Conservation (phyloP, 2,797 vertebrate species). For the Macroramphosus scolopax region DNA sequence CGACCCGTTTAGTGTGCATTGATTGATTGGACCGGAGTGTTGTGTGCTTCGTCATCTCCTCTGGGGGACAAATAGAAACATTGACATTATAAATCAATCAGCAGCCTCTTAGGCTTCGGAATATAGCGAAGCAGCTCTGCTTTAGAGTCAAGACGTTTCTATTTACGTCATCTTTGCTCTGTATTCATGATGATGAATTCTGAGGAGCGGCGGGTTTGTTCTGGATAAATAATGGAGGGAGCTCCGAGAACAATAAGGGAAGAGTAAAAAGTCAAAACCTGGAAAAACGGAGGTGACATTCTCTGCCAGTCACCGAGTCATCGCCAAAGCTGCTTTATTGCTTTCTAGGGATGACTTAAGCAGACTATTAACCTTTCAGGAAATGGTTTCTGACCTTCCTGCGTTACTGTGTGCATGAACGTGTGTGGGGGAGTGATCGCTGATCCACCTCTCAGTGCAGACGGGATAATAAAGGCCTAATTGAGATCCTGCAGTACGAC, state of each 20-base stretch:
- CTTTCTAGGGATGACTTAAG: constrained; percentile 47
- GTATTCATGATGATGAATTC: constrained; percentile 20
- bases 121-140: constrained; percentile 5
- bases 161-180: constrained; percentile 15
- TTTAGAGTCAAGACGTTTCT: constrained; percentile 1
- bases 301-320: constrained; percentile 44
- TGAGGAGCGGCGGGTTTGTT: constrained; percentile 14
- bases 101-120: constrained; percentile 2
- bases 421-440: constrained; percentile 14
- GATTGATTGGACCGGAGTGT: constrained; percentile 26
- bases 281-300: constrained; percentile 57
- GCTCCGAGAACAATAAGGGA: constrained; percentile 36
- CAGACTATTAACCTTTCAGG: constrained; percentile 68
- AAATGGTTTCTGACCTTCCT: constrained; percentile 30
- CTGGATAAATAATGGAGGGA: constrained; percentile 18
- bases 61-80: constrained; percentile 15
- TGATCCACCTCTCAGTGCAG: constrained; percentile 1
- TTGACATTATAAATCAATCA: constrained; percentile 29
- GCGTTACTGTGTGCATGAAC: constrained; percentile 8
- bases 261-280: constrained; percentile 47
- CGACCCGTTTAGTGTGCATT: constrained; percentile 25
- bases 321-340: constrained; percentile 35
- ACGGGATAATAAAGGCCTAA: not conserved
- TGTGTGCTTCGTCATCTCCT: constrained; percentile 22
- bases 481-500: not conserved